Base-by-base conservation (phyloP, 2,113 vertebrate species). In the Sapajus apella region DNA sequence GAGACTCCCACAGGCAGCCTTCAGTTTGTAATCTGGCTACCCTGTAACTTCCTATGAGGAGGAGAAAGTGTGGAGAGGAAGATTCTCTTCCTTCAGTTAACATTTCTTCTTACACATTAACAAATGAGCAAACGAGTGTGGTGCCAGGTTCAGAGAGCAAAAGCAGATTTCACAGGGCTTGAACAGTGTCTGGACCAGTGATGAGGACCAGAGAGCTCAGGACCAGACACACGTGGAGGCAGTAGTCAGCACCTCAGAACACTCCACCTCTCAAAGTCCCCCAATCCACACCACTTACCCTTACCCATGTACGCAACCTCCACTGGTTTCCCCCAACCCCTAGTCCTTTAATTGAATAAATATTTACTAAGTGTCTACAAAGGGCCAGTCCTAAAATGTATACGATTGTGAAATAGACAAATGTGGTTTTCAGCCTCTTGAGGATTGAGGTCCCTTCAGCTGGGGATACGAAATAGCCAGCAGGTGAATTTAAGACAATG, bases 91-190 rank as follows among this genome's bases (percentile, higher is more conserved):
- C 61, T 92, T 79, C 27, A 84, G 32, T 80, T 56, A 85, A 35
- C 50, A 40, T 64, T 94, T 79, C 77, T 91, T 84, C 18, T 96
- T 40, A 85, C 43, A 93, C 35, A 72, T 56, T 86, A 79, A 95
- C 86, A 95, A 79, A 91, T 40, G n/a, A 87, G 37, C 27, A 50
- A 87, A 91, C 18, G 25, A 90, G 10, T 43, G 40, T 37, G 43
- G 61, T 70, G 35, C 45, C 92, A 95, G 55, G 72, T 75, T 84
- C 27, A 6, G 35, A 64, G 13, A 75, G 87, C 56, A 87, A 76
- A 76, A 92, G 72, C 37, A 43, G 8, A 21, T 68, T 88, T 90
- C 47, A 8, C 56, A 52, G 35, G 35, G 27, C 93, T 83, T 82
- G 50, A 89, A 66, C 18, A 81, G 56, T 47, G 77, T 79, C 73